A percentile compares a stretch with the other conserved stretches of the same genome.
Conservation (phyloP, 2,888 invertebrate species). For the Apomyelois bistriatella region DNA sequence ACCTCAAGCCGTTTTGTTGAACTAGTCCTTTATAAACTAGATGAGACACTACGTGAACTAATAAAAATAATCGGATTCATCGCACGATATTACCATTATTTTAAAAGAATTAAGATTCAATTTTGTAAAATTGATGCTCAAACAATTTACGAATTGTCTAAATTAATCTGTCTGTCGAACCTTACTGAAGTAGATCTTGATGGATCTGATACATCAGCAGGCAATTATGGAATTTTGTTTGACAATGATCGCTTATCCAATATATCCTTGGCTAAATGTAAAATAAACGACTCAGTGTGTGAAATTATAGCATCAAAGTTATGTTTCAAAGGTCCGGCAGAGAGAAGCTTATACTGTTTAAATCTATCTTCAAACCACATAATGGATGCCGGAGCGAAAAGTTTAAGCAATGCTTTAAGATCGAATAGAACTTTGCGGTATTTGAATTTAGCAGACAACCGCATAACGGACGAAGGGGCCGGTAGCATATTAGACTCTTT, state of each 20-base stretch:
- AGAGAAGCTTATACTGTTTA: conserved; percentile 35
- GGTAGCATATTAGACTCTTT: conserved; percentile 37
- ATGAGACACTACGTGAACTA: conserved; percentile 29
- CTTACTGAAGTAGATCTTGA: conserved; percentile 50
- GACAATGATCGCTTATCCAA: conserved; percentile 29
- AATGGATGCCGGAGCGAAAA: conserved; percentile 50
- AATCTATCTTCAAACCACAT: conserved; percentile 57
- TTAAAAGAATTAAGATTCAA: conserved; percentile 33
- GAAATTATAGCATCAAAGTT: conserved; percentile 37
- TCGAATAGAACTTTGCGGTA: conserved; percentile 54
- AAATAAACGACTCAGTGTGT: conserved; percentile 41
- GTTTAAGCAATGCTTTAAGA: conserved; percentile 42
- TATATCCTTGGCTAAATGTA: conserved; percentile 46
- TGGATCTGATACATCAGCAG: conserved; percentile 32
- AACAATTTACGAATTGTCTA: conserved; percentile 41
- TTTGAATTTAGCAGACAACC: conserved; percentile 55
- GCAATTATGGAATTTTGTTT: conserved; percentile 38
- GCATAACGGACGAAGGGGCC: conserved; percentile 45
- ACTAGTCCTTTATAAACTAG: conserved; percentile 31
- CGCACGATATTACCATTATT: conserved; percentile 28
- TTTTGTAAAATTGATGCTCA: conserved; percentile 34
- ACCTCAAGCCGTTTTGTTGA: conserved; percentile 35
- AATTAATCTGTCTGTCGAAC: conserved; percentile 34
- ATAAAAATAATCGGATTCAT: conserved; percentile 40
- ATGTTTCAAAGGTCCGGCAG: conserved; percentile 29